These are phyloP conservation scores for Anser cygnoides DNA, from an alignment of 2,113 vertebrate species.

Conservation along the genomic window DNA sequence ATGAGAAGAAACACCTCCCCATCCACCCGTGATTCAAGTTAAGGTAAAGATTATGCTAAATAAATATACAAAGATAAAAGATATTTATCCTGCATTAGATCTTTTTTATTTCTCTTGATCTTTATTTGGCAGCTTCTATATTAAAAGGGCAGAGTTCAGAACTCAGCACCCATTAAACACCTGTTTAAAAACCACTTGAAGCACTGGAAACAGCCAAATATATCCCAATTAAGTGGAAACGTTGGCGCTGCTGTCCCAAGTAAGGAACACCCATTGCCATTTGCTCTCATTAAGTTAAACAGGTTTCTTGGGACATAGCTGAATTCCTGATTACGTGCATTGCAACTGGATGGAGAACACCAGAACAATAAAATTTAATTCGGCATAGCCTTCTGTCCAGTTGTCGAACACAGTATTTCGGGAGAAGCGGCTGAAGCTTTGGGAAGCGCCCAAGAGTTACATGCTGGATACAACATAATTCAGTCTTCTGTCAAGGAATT, in stretches of 20 bases:
- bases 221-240: slow-evolving; percentile 56
- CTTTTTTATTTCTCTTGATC: slow-evolving; percentile 42
- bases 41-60: slow-evolving; percentile 46
- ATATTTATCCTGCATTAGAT: slow-evolving; percentile 12
- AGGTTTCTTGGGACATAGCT: slow-evolving; percentile 51
- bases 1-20: slow-evolving; percentile 37
- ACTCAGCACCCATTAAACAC: slow-evolving; percentile 60
- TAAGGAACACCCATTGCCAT: slow-evolving; percentile 61
- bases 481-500: background rate
- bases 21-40: background rate
- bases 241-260: slow-evolving; percentile 9
- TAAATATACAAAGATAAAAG: slow-evolving; percentile 43
- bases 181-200: slow-evolving; percentile 68
- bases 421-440: background rate
- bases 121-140: slow-evolving; percentile 47
- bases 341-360: slow-evolving; percentile 49
- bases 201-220: slow-evolving; percentile 50
- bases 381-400: slow-evolving; percentile 48
- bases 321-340: slow-evolving; percentile 63
- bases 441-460: background rate
- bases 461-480: background rate
- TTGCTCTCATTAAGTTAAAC: slow-evolving; percentile 67
- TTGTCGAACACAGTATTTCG: background rate
- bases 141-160: slow-evolving; percentile 61
- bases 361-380: slow-evolving; percentile 56